These are phyloP conservation scores for Lutjanus campechanus DNA, from an alignment of 2,797 vertebrate species.

Conservation along the genomic window DNA sequence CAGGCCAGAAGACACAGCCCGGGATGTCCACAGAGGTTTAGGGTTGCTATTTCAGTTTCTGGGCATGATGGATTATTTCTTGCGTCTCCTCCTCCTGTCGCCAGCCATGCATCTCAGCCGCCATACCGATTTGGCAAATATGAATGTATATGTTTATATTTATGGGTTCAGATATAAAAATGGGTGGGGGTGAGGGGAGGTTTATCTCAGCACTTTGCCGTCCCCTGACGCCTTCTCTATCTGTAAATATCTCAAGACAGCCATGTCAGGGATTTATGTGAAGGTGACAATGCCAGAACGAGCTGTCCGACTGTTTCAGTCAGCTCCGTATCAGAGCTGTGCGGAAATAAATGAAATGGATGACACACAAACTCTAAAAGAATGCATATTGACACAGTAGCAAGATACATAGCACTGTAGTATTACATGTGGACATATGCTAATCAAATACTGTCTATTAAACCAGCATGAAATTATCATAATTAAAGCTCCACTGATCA, in stretches of 20 bases:
- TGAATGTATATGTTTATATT: constrained; percentile 84
- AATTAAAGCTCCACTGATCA: background rate
- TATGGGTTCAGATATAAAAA: constrained; percentile 79
- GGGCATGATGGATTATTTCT: constrained; percentile 87
- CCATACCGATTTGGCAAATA: constrained; percentile 79
- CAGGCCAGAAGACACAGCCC: constrained; percentile 69
- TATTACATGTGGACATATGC: background rate
- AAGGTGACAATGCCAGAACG: constrained; percentile 77
- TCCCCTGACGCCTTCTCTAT: constrained; percentile 74
- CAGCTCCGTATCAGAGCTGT: constrained; percentile 47
- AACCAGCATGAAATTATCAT: background rate
- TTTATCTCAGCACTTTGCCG: constrained; percentile 84
- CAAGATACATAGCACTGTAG: background rate
- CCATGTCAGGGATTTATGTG: constrained; percentile 81
- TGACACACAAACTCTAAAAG: constrained; percentile 27
- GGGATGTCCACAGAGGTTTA: constrained; percentile 77
- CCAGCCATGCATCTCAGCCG: constrained; percentile 81
- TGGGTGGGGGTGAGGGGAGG: constrained; percentile 57
- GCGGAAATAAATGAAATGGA: constrained; percentile 56
- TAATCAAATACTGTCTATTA: background rate
- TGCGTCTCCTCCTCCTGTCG: constrained; percentile 71
- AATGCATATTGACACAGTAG: constrained; percentile 15
- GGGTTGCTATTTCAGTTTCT: constrained; percentile 81
- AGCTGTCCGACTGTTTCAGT: constrained; percentile 68
- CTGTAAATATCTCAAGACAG: constrained; percentile 81